Evolutionary conservation across 2,888 invertebrate species (phyloP), one percentile per base, ranked within the genome.

Genomic region (Pilophorus perplexus): DNA sequence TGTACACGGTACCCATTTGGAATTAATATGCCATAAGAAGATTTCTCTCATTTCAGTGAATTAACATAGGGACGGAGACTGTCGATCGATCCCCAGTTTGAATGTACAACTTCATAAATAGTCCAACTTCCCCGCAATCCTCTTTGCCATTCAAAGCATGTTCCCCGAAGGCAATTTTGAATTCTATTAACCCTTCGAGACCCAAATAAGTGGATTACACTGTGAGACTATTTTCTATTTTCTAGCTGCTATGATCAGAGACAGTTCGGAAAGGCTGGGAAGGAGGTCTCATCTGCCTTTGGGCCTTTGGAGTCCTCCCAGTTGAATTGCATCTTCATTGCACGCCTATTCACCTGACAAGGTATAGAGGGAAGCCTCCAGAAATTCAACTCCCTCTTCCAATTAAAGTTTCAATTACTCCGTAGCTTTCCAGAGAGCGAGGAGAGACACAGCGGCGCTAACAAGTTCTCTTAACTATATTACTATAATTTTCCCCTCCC

Each of bases 401-500:
- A 65, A 65, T 65, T 65, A 64, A 52, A 65, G 64, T 65, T 52
- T 52, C 64, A 54, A 54, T 65, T 65, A 52, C 54, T 52, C 40
- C 44, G 27, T 16, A 42, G 46, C 60, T 46, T 57, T 38, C 28
- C 28, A 5, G 38, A 38, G 38, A 18, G n/a, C n/a, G 62, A 57
- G 20, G n/a, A 28, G 46, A 42, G 44, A 62, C 46, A 44, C 44
- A 62, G 46, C n/a, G 44, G 18, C 28, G 44, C 54, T 65, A 65
- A 65, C 64, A 65, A 65, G 64, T 65, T 65, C 40, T 54, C 52
- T 40, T 25, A 65, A 65, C 64, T 38, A 52, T 65, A 65, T 65
- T 54, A 65, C 54, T 54, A 65, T 65, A 65, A 65, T 65, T 65
- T 64, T 54, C 52, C 20, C n/a, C 28, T 27, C 23, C 16, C 14